Conservation (phyloP, 1,140 invertebrate species). For the Caenorhabditis remanei region DNA sequence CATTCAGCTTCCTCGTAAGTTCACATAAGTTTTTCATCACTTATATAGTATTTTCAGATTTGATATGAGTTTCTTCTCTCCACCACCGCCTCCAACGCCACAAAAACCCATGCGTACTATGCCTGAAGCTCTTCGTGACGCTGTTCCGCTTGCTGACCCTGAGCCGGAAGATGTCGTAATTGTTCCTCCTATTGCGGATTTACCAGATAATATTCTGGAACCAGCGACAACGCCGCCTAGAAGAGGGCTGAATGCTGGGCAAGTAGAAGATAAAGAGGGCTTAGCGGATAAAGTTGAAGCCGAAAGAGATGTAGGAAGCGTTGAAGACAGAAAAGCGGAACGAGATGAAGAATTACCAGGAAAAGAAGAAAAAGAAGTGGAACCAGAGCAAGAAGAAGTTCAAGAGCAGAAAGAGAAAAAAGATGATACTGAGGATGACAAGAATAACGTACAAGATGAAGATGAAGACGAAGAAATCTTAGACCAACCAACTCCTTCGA, state of each 20-base stretch:
- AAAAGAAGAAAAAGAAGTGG: neutral
- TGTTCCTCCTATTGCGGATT: neutral
- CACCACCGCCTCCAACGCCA: neutral
- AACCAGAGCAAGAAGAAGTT: neutral
- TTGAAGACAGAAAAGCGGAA: too few relatives aligned
- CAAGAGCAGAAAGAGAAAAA: neutral
- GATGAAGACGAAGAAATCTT: too few relatives aligned
- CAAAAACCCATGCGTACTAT: neutral
- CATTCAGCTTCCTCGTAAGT: neutral
- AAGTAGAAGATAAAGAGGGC: too few relatives aligned
- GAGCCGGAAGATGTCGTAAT: neutral
- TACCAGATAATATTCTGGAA: slow-evolving; percentile 14
- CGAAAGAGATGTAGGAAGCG: too few relatives aligned
- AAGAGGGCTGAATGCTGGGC: too few relatives aligned
- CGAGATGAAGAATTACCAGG: too few relatives aligned
- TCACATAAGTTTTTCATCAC: neutral
- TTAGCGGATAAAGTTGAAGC: too few relatives aligned
- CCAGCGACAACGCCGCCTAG: neutral
- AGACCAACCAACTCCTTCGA: too few relatives aligned
- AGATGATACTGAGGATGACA: too few relatives aligned
- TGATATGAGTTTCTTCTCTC: slow-evolving; percentile 1
- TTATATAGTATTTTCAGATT: neutral
- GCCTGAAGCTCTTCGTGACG: neutral
- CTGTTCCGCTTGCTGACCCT: neutral
- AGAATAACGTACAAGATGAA: too few relatives aligned